These are phyloP conservation scores for Drosophila emarginata DNA, from an alignment of 2,888 invertebrate genomes.

Conservation along the genomic window DNA sequence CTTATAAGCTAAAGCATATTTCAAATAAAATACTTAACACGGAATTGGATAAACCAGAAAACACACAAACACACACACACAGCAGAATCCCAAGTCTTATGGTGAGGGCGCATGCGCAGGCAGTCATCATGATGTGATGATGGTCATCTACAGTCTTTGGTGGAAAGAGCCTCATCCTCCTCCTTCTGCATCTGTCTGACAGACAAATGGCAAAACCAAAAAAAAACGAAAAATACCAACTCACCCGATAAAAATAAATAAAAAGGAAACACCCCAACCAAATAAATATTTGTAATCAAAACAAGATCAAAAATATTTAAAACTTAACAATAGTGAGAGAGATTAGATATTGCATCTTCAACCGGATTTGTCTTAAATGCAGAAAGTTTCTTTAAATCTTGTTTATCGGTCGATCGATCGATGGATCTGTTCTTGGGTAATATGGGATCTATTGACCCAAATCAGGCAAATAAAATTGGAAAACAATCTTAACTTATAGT, in stretches of 20 bases:
- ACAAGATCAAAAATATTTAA: not conserved
- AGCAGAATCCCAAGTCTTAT: not conserved
- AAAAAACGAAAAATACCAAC: no score
- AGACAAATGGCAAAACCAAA: not conserved
- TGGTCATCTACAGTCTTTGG: not conserved
- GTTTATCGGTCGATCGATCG: no score
- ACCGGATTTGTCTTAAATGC: not conserved
- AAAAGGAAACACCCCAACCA: not conserved
- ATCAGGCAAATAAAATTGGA: not conserved
- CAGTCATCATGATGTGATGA: not conserved
- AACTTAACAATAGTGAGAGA: not conserved
- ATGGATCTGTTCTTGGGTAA: not conserved
- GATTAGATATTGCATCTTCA: not conserved
- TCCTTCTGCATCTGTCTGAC: not conserved
- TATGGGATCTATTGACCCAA: not conserved
- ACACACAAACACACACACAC: conserved; percentile 14
- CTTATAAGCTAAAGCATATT: conserved; percentile 62
- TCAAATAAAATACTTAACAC: conserved; percentile 26
- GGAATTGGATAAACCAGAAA: not conserved
- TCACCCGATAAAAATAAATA: not conserved
- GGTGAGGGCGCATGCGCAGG: conserved; percentile 11
- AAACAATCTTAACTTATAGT: not conserved
- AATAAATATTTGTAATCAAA: not conserved
- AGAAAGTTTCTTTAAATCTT: not conserved
- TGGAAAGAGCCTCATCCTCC: not conserved